Base-by-base conservation (phyloP, 2,113 vertebrate genomes). In the Crotalus tigris region DNA sequence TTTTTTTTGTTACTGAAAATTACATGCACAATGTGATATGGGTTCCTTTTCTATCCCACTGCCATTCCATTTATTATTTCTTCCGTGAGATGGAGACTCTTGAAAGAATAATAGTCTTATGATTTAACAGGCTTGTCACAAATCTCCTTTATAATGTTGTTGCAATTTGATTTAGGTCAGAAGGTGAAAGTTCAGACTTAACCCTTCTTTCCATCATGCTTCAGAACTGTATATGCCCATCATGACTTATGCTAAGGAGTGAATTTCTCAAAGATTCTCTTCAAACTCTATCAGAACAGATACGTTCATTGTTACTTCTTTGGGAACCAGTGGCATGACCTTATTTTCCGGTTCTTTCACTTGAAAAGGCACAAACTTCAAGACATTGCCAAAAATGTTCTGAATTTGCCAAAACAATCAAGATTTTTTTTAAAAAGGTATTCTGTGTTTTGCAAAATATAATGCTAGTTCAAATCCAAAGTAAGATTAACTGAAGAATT, bases 1-100 rank as follows among this genome's bases (percentile, higher is more conserved):
- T 19, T 95, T 86, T 86, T 86, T 94, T 94, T 94, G 87, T 92
- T 95, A 86, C 93, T 94, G 93, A 93, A 95, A 96, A 92, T 93
- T 88, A 89, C 44, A 53, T 6, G 13, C 89, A 61, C 91, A 87
- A 46, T 90, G 92, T 92, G 57, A 90, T n/a, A 23, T 39, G 10
- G 69, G 39, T 57, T 89, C 17, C n/a, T 90, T 58, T 54, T 17
- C 21, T n/a, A 10, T 93, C 91, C 33, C 26, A 12, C 93, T 93
- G 53, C 93, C 92, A 91, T 89, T 87, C 94, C 95, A 39, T 93
- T 93, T 92, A 92, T 8, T 13, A 3, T 24, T 75, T 64, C 46
- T 49, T 90, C 44, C 53, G 26, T 24, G 81, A 12, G 87, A 21
- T 44, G 75, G 94, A 92, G 91, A 92, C 29, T 88, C 91, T n/a